phyloP scores from a whole-genome alignment of 2,113 vertebrate species.

The Caretta caretta region DNA sequence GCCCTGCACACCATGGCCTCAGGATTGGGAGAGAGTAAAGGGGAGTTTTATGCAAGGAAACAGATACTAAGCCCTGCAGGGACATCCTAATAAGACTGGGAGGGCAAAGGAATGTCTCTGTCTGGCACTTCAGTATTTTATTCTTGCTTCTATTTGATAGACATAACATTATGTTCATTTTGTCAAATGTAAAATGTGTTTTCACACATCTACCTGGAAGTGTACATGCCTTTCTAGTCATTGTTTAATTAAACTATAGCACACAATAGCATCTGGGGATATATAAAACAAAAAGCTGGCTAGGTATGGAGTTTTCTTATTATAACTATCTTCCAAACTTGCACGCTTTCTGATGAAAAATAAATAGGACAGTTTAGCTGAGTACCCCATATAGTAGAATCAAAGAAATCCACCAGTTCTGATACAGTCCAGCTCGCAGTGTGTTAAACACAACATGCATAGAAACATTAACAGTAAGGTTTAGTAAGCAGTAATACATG shows the following conservation, averaged over 20 bases:
- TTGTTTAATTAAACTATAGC: constrained; percentile 65
- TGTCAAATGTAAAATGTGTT: constrained; percentile 59
- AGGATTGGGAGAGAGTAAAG: background rate
- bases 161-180: constrained; percentile 29
- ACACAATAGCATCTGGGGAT: background rate
- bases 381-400: background rate
- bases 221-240: constrained; percentile 49
- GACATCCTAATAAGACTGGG: background rate
- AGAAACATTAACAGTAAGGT: background rate
- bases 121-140: constrained; percentile 31
- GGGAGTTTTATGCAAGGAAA: background rate
- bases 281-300: background rate
- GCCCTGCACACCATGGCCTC: background rate
- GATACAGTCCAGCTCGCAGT: background rate
- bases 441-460: background rate
- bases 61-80: background rate
- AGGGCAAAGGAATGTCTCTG: constrained; percentile 7
- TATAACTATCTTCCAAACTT: background rate
- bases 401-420: background rate
- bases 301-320: background rate
- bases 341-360: background rate
- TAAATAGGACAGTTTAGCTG: background rate
- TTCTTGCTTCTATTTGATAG: constrained; percentile 10
- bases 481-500: background rate
- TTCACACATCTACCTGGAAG: constrained; percentile 43